Base-by-base conservation (phyloP, 2,113 vertebrate species). In the Lathamus discolor region DNA sequence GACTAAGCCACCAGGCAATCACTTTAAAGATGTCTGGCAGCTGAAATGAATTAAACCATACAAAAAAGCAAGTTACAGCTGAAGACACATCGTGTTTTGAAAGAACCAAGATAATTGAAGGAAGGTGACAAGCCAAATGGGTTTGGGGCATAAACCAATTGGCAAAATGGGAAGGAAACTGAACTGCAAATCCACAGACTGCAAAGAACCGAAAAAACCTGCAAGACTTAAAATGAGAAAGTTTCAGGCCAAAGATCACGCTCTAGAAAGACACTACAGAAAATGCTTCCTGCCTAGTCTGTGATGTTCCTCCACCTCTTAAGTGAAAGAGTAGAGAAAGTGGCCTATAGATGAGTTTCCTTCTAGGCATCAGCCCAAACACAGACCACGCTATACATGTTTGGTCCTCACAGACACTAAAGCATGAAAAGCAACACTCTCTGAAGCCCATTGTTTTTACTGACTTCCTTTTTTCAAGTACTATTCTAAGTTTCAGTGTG, bases 331-430 rank as follows among this genome's bases (percentile, higher is more conserved):
- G 54, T 4, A n/a, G 46, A 31, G 44, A 41, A 74, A 63, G 33
- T 57, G 48, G 22, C 31, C 83, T 17, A 5, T 2, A 28, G 35
- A 57, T 31, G 24, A 68, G 31, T 9, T 68, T 72, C 51, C 61
- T 68, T 61, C 43, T 9, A 67, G 46, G 22, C 29, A 54, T 6
- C 72, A 64, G 54, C 62, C 27, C 68, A 69, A 1, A 13, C 76
- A 35, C 59, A 54, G 4, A 1, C 6, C 37, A 67, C 52, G 27
- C 31, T 46, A 29, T 7, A 31, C 0, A 1, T 20, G 14, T 35
- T 28, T 67, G 37, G 20, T 35, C 61, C 83, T 88, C 39, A 37
- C 16, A 63, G 54, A 64, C 75, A 59, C 75, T 41, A 15, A 73
- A 33, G n/a, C 41, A 43, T 20, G 12, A 66, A 62, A 52, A 46